Evolutionary conservation across 2,797 vertebrate species (phyloP).

Genomic region (Poecilia picta): DNA sequence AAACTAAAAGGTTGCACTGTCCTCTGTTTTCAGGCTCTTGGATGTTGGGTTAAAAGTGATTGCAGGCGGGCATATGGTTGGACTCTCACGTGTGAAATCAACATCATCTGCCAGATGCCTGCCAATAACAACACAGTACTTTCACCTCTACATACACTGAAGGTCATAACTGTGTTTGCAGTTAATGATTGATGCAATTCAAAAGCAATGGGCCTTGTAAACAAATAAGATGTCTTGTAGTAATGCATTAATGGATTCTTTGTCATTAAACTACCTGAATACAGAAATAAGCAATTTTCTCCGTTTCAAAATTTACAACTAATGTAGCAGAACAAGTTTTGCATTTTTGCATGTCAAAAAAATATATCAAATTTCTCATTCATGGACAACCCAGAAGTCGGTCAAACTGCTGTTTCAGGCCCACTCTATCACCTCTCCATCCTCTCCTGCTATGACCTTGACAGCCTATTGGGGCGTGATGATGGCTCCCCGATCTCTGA

Average conservation of each 20-base stretch:
- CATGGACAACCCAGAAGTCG: slow-evolving; percentile 24
- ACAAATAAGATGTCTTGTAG: neutral
- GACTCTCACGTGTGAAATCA: slow-evolving; percentile 1
- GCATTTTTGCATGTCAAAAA: neutral
- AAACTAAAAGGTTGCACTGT: neutral
- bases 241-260: neutral
- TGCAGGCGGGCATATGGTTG: neutral
- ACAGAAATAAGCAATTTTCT: neutral
- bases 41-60: neutral
- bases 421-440: slow-evolving; percentile 26
- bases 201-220: neutral
- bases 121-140: neutral
- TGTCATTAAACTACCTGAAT: neutral
- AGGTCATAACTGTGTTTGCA: neutral
- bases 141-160: neutral
- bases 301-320: neutral
- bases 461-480: slow-evolving; percentile 76
- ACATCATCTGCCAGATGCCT: neutral
- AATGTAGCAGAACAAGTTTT: neutral
- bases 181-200: neutral
- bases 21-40: neutral
- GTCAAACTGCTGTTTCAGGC: slow-evolving; percentile 5
- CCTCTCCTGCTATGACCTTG: slow-evolving; percentile 73
- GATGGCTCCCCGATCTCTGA: slow-evolving; percentile 71
- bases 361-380: neutral